Conservation (phyloP, 2,113 vertebrate genomes). For the Aleadryas rufinucha region DNA sequence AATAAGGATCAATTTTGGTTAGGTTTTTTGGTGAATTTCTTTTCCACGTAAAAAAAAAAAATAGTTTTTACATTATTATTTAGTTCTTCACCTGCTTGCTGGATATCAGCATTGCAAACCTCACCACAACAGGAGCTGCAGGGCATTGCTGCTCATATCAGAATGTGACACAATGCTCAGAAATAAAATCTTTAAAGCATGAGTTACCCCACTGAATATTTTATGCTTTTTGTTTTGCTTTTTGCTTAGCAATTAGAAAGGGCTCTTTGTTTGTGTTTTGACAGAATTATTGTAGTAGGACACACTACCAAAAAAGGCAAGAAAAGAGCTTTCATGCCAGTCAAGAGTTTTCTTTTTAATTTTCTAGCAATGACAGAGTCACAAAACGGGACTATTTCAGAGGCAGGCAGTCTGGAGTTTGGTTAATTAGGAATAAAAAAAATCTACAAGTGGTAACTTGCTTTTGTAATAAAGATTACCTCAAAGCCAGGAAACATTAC, state of each 20-base stretch:
- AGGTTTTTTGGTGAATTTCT: background rate
- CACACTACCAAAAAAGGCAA: slow-evolving; percentile 2
- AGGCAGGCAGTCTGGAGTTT: background rate
- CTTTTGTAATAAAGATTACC: slow-evolving; percentile 1
- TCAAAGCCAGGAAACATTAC: slow-evolving; percentile 4
- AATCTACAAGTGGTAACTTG: background rate
- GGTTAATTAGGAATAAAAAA: background rate
- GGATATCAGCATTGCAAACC: background rate
- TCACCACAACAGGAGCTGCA: background rate
- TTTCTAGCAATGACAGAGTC: background rate
- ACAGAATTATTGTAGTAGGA: background rate
- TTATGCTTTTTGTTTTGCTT: background rate
- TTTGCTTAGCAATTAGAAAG: slow-evolving; percentile 3
- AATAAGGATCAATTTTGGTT: background rate
- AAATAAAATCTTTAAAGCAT: background rate
- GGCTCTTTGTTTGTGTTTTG: background rate
- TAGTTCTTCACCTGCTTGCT: background rate
- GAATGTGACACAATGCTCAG: background rate
- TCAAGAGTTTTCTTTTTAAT: background rate
- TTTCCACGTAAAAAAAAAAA: background rate
- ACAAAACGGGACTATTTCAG: background rate
- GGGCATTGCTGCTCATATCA: background rate
- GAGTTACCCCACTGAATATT: background rate
- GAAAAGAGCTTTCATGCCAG: background rate
- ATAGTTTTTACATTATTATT: background rate